Evolutionary conservation across 2,888 invertebrate genomes (phyloP), one percentile per base, ranked within the genome.

Genomic region (Mythimna pallens): DNA sequence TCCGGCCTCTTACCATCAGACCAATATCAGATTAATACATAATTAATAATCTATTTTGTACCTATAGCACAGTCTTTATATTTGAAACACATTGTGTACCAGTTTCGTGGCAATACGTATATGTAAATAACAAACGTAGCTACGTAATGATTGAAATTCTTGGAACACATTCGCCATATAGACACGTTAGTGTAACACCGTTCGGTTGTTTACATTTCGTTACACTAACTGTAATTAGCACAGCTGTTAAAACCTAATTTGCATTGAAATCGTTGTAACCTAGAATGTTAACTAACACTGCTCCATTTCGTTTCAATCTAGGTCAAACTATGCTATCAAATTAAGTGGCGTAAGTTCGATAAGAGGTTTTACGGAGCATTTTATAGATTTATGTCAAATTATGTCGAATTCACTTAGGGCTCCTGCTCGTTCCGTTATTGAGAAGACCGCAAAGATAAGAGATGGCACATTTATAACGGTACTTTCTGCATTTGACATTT

Each of bases 401-500:
- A 68, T 58, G 30, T 50, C 55, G 14, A 76, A 67, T 67, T 57
- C 30, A 57, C 47, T 73, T 5, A 22, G 5, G 20, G 1, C 7
- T 36, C 25, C 67, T 67, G 47, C 47, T 22, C 30, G 5, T 68
- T 30, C 40, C 14, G 14, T 14, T 55, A 50, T 67, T 22, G 40
- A 25, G 9, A 47, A 25, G n/a, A 14, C 36, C 20, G 12, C 22
- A n/a, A 20, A 68, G 22, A 76, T 57, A 73, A 40, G 6, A 34
- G 36, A 25, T 12, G n/a, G 54, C 20, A 30, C 25, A 30, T 76
- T 67, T 67, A 10, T 43, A 43, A 40, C 5, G 40, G 17, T 17
- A 22, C n/a, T 57, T 50, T 40, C 77, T 30, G 40, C 30, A 58
- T 40, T 73, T 76, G 77, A 57, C 50, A 65, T 55, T 76, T 76